Conservation (phyloP, 2,113 vertebrate genomes). For the Sphyrna mokarran region DNA sequence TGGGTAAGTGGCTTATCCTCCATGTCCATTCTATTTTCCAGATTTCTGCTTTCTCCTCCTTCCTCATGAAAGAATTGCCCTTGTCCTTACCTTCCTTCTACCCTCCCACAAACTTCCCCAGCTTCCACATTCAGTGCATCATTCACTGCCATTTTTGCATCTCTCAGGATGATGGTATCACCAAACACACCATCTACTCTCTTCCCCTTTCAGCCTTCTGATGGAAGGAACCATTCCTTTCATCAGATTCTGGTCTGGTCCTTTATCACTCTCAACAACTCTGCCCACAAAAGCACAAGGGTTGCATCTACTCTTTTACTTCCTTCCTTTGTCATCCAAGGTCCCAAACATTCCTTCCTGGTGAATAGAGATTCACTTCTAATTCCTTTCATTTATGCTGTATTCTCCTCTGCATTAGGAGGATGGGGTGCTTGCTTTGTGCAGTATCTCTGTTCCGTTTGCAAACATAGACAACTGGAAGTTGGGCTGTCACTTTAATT, state of each 20-base stretch:
- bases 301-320: neutral
- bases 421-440: neutral
- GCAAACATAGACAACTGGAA: neutral
- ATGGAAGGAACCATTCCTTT: neutral
- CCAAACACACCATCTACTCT: neutral
- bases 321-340: neutral
- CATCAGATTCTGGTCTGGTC: no score
- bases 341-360: neutral
- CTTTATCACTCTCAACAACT: neutral
- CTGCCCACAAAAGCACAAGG: neutral
- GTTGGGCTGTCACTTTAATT: neutral
- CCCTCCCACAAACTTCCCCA: neutral
- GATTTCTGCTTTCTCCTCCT: neutral
- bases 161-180: no score
- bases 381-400: neutral
- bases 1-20: neutral
- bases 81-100: neutral
- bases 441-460: neutral
- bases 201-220: neutral
- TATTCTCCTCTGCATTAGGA: neutral
- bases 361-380: neutral
- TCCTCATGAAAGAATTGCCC: neutral
- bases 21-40: neutral
- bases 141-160: no score
- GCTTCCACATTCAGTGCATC: neutral